Base-by-base conservation (phyloP, 2,113 vertebrate genomes). In the Onychostoma macrolepis region DNA sequence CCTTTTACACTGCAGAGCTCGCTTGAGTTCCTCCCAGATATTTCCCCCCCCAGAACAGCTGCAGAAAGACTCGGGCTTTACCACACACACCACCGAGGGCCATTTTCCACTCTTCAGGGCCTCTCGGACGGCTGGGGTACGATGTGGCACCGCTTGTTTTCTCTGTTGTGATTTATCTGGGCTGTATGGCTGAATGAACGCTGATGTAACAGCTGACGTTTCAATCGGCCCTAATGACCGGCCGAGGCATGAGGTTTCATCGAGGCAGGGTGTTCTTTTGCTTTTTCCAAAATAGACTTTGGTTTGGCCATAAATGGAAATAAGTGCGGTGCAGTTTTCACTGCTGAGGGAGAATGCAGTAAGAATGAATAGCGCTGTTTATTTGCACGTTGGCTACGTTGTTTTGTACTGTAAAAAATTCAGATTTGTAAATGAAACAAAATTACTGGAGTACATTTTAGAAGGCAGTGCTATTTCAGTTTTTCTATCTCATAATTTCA, bases 21-120 rank as follows among this genome's bases (percentile, higher is more conserved):
- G 78, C 88, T 83, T 53, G 41, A 87, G 74, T 90, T 91, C 89
- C 86, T 90, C 28, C 53, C 50, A 84, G 89, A 90, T 88, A 89
- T 88, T 87, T 89, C 11, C 61, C 48, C 26, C 41, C 36, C 15
- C 41, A 67, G 76, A 90, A 83, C 91, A 92, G 90, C 90, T 90
- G 90, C 75, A 58, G 30, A 90, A 89, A 88, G 79, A 71, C 38
- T 89, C 65, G 85, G 83, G 71, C 63, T 38, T 26, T 41, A 79
- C 36, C 80, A 36, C 56, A 36, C 67, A 33, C 76, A 79, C 74
- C 74, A 33, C 7, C 21, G 38, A 71, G 28, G 48, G 43, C 15
- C 6, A 17, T 79, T 72, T 75, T 53, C 58, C 77, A 48, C 75
- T 76, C 56, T 36, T 38, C 26, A 6, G 24, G n/a, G 67, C 50